Evolutionary conservation across 1,140 invertebrate species (phyloP).

Genomic region (Pseudomyrmex pallidus): DNA sequence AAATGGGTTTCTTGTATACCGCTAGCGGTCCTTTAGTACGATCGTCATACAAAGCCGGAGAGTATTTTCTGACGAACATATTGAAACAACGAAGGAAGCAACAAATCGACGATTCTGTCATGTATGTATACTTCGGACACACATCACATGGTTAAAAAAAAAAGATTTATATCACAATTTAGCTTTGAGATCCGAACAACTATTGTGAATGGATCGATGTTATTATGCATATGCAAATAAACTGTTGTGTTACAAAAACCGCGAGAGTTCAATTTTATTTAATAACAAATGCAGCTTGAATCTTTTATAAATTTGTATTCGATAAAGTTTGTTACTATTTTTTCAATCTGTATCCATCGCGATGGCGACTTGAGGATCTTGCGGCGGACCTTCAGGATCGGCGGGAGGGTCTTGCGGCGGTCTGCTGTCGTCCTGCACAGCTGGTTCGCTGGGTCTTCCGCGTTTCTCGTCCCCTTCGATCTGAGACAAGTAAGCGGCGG

Average conservation of each 20-base stretch:
- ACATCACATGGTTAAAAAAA: too few species aligned
- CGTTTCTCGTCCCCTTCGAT: conserved; percentile 91
- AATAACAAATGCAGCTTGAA: conserved; percentile 57
- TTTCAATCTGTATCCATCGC: conserved; percentile 88
- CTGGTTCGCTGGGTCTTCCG: conserved; percentile 84
- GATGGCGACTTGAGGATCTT: conserved; percentile 84
- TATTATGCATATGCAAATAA: conserved; percentile 15
- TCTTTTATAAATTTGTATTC: conserved; percentile 55
- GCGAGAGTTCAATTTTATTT: conserved; percentile 35
- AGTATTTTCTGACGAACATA: conserved; percentile 94
- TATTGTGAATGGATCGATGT: conserved; percentile 10
- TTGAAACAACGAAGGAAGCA: conserved; percentile 86
- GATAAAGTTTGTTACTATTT: conserved; percentile 53
- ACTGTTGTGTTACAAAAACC: conserved; percentile 50
- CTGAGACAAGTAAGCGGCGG: conserved; percentile 88
- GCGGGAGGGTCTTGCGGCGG: conserved; percentile 83
- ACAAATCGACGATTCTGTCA: conserved; percentile 36
- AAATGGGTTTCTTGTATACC: conserved; percentile 98
- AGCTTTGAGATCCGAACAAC: neutral
- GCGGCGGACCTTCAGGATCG: conserved; percentile 78
- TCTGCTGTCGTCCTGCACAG: conserved; percentile 77
- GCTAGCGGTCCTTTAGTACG: conserved; percentile 98
- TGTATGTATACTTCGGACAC: neutral
- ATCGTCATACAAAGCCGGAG: conserved; percentile 98
- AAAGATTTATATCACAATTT: neutral